Conservation (phyloP, 2,797 vertebrate species). For the Scolopax bukidnonensis region DNA sequence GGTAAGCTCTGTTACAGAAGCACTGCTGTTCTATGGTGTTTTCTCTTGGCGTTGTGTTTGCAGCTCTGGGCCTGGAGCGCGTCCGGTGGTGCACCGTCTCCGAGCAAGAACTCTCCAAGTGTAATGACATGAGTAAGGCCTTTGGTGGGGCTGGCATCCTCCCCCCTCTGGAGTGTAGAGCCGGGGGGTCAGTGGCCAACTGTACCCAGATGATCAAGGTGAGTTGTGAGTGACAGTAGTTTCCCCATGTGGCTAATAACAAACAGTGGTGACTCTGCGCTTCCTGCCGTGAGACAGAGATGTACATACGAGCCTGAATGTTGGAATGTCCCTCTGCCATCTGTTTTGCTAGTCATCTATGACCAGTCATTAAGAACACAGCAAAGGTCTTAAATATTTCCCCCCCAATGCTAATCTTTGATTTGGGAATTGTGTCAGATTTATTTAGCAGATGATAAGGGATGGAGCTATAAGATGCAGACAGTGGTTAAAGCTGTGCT, state of each 20-base stretch:
- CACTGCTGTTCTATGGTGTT: background rate
- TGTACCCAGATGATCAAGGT: conserved; percentile 87
- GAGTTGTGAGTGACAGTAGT: conserved; percentile 20
- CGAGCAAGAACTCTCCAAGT: conserved; percentile 83
- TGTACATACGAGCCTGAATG: background rate
- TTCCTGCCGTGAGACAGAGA: background rate
- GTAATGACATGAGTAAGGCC: conserved; percentile 83
- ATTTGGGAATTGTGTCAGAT: background rate
- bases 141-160: conserved; percentile 80
- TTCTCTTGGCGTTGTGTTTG: background rate
- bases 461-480: background rate
- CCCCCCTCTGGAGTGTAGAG: conserved; percentile 82
- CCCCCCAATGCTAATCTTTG: background rate
- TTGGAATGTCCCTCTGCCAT: background rate
- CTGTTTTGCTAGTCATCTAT: background rate
- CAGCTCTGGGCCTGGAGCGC: conserved; percentile 76
- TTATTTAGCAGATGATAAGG: background rate
- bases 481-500: conserved; percentile 3
- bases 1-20: background rate
- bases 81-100: conserved; percentile 91
- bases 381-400: background rate
- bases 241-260: background rate
- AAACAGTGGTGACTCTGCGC: background rate
- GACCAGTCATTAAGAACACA: background rate
- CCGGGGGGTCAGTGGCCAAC: conserved; percentile 58